phyloP scores from a whole-genome alignment of 2,113 vertebrate species.

The Barnardius zonarius region DNA sequence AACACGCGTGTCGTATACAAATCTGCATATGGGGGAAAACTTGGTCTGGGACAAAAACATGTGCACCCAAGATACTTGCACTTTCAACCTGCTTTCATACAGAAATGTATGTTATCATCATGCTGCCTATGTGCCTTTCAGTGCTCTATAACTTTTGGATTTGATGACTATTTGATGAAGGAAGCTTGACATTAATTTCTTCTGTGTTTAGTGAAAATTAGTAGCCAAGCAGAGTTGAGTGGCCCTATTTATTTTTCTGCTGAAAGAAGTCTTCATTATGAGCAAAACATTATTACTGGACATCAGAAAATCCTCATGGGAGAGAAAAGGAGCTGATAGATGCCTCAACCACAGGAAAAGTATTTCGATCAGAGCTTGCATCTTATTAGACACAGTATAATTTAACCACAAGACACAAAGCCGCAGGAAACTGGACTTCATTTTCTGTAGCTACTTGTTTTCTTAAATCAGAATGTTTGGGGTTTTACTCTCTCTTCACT shows the following conservation, averaged over 20 bases:
- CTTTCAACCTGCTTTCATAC: background rate
- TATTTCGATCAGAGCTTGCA: background rate
- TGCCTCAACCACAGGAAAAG: background rate
- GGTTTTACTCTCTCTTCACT: slow-evolving; percentile 4
- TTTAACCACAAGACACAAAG: slow-evolving; percentile 13
- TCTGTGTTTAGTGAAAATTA: background rate
- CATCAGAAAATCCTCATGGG: background rate
- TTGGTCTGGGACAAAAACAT: background rate
- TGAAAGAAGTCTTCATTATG: background rate
- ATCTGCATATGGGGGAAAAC: background rate
- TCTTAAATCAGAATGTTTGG: slow-evolving; percentile 27
- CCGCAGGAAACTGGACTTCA: slow-evolving; percentile 5
- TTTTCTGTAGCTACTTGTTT: slow-evolving; percentile 29
- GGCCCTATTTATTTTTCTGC: background rate
- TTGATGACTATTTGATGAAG: background rate
- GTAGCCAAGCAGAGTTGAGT: background rate
- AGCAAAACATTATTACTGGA: background rate
- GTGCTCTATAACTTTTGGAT: background rate
- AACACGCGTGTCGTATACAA: background rate
- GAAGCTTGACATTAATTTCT: background rate
- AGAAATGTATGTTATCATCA: background rate
- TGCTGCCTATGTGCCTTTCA: background rate
- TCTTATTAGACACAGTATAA: background rate
- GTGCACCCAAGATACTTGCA: background rate
- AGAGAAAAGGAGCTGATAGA: background rate